These are phyloP conservation scores for Yoshiicerus persimilis DNA, from an alignment of 1,140 invertebrate species.

Conservation along the genomic window DNA sequence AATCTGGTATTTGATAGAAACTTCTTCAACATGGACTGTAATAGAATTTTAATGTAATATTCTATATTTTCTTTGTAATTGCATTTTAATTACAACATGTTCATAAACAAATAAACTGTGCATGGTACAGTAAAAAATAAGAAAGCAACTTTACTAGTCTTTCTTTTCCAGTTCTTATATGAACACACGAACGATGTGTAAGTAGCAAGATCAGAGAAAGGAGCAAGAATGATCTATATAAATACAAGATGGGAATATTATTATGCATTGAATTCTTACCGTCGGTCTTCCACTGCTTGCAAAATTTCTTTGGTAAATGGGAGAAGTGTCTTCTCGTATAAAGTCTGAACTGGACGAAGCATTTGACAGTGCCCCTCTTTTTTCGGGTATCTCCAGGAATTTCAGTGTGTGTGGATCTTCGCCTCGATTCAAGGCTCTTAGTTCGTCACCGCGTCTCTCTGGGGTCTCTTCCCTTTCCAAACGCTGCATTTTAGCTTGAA, in stretches of 20 bases:
- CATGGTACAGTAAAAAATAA: too few species aligned
- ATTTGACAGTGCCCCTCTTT: constrained; percentile 24
- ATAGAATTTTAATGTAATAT: too few species aligned
- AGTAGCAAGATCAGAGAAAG: too few species aligned
- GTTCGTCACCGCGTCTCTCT: constrained; percentile 32
- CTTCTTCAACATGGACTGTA: too few species aligned
- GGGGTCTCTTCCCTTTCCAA: constrained; percentile 34
- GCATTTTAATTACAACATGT: too few species aligned
- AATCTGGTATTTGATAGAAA: too few species aligned
- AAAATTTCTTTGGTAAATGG: neutral
- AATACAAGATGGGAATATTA: neutral
- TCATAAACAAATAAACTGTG: too few species aligned
- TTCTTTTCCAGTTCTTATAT: too few species aligned
- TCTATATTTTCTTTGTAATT: too few species aligned
- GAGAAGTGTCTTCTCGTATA: neutral
- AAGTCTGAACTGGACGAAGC: constrained; percentile 40
- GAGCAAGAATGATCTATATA: too few species aligned
- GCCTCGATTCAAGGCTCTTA: constrained; percentile 41
- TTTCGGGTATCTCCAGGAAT: constrained; percentile 36
- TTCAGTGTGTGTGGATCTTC: constrained; percentile 24
- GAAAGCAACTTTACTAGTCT: too few species aligned
- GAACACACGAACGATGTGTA: too few species aligned
- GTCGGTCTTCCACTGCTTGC: neutral
- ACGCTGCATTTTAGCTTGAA: constrained; percentile 29
- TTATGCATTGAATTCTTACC: neutral